Base-by-base conservation (phyloP, 2,888 invertebrate genomes). In the Mongoloraphidia duomilia region DNA sequence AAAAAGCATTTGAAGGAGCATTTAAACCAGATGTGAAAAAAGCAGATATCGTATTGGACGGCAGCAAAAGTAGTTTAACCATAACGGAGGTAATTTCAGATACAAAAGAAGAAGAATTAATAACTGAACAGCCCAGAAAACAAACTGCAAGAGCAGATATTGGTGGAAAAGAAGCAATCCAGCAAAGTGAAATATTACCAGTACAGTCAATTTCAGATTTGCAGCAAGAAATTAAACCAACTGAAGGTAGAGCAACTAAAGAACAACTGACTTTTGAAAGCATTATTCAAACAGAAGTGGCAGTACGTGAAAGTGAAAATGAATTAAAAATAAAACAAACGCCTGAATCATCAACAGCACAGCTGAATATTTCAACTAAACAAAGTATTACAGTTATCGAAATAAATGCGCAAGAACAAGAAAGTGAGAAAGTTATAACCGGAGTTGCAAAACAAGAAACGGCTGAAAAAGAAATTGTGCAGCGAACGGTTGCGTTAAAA, bases 391-490 rank as follows among this genome's bases (percentile, higher is more conserved):
- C 63, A 17, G 61, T 73, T 26, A 66, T 66, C 13, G 66, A 69
- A 61, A 57, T 65, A 33, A 59, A 59, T 38, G 53, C 59, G 9
- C 61, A 64, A 50, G 67, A 67, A 52, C 60, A 61, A 52, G 61
- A 67, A 52, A 63, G 65, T 44, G 58, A 63, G 46, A 65, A 72
- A 59, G 58, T 71, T 2, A 59, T 65, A 10, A 65, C 63, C 54
- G 66, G 64, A n/a, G 54, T 60, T 40, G 70, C 71, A 5, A 69
- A 63, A 53, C 67, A 72, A 61, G 67, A 63, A 3, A 66, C 60
- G 12, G 72, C 73, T 2, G 60, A 67, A 55, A 59, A 67, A 43
- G 69, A 70, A 54, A 58, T 74, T 6, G 59, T 67, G 42, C 65
- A 67, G 52, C 65, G 64, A 49, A 65, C 67, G 49, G 70, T 70